A percentile compares a stretch with the other conserved stretches of the same genome.
Conservation (phyloP, 2,797 vertebrate genomes). For the Gambelia wislizenii region DNA sequence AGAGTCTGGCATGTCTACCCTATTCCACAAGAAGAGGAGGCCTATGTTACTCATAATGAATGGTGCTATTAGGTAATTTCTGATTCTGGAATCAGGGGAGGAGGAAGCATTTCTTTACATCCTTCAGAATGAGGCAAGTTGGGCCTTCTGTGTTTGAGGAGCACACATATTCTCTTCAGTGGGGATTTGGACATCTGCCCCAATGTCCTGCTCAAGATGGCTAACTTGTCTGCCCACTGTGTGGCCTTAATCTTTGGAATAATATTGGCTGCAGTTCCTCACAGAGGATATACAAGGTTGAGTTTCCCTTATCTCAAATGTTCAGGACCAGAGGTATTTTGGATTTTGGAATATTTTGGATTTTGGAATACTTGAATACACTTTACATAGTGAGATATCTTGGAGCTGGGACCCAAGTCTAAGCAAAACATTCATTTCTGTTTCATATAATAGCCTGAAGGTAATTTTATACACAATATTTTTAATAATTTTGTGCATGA, state of each 20-base stretch:
- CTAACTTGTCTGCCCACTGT: neutral
- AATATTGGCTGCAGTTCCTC: neutral
- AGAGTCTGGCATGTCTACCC: neutral
- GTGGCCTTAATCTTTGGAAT: neutral
- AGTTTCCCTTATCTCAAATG: too few relatives aligned
- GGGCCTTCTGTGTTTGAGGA: neutral
- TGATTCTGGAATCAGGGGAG: neutral
- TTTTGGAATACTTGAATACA: too few relatives aligned
- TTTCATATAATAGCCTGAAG: too few relatives aligned
- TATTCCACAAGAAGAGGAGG: neutral
- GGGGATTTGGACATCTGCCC: neutral
- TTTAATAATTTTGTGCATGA: too few relatives aligned
- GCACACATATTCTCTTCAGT: neutral
- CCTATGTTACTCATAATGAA: neutral
- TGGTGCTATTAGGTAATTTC: neutral
- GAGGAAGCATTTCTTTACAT: neutral
- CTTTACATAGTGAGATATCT: too few relatives aligned
- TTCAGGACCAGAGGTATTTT: too few relatives aligned
- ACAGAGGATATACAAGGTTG: too few relatives aligned
- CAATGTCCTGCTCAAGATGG: too few relatives aligned
- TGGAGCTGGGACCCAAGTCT: too few relatives aligned
- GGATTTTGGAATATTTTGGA: too few relatives aligned
- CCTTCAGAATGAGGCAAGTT: neutral
- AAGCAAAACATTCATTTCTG: too few relatives aligned
- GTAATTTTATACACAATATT: too few relatives aligned